A percentile compares a stretch with the other conserved stretches of the same genome.
These are phyloP conservation scores for Capromys pilorides DNA, from an alignment of 2,797 vertebrate genomes.

Conservation along the genomic window DNA sequence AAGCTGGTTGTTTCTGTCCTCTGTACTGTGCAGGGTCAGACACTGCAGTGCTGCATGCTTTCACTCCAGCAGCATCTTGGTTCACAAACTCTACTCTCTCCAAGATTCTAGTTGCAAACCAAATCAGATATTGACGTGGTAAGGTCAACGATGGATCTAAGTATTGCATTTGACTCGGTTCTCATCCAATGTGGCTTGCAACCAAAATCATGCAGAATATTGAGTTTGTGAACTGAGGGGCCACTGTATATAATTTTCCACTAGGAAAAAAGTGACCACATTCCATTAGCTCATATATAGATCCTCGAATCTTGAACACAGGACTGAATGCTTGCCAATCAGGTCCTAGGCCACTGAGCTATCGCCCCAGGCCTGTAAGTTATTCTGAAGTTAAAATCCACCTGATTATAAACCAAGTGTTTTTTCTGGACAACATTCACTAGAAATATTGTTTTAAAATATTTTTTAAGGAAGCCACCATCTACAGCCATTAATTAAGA, in stretches of 20 bases:
- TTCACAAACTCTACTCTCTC: not conserved
- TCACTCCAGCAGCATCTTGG: not conserved
- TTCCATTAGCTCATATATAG: not conserved
- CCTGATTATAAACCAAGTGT: not conserved
- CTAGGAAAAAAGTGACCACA: not conserved
- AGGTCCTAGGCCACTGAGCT: too few species aligned
- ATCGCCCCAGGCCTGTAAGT: not conserved
- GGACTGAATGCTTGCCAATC: too few species aligned
- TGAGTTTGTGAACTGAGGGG: not conserved
- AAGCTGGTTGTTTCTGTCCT: not conserved
- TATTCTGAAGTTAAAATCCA: not conserved
- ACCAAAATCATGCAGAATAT: not conserved
- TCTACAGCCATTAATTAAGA: not conserved
- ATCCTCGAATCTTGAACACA: not conserved
- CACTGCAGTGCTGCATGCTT: too few species aligned
- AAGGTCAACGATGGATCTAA: not conserved
- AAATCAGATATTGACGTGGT: not conserved
- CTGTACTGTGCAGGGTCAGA: not conserved
- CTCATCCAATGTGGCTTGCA: not conserved
- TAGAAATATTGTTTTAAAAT: not conserved
- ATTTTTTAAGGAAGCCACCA: not conserved
- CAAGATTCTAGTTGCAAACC: not conserved
- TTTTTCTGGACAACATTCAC: not conserved
- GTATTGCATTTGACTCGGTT: not conserved
- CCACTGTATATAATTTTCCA: not conserved